These are phyloP conservation scores for Oophaga pumilio DNA, from an alignment of 2,113 vertebrate species.

Conservation along the genomic window DNA sequence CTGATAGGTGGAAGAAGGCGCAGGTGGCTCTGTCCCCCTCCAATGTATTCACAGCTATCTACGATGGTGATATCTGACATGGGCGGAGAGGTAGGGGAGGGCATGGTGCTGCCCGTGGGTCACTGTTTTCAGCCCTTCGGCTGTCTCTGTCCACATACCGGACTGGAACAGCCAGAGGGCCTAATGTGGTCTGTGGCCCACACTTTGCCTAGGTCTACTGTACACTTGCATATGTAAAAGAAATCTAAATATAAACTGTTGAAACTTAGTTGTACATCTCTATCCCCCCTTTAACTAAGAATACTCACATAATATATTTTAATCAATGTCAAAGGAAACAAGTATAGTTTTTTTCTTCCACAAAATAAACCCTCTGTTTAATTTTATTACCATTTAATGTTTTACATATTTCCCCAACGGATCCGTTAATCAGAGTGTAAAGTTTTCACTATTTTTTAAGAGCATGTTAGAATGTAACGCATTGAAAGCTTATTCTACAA, in stretches of 20 bases:
- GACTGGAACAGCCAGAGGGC: too few relatives aligned
- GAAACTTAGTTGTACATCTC: neutral
- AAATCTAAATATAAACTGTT: neutral
- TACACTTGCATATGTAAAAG: neutral
- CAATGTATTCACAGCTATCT: too few relatives aligned
- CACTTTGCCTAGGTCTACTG: too few relatives aligned
- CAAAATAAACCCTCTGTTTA: constrained; percentile 50
- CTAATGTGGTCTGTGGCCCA: too few relatives aligned
- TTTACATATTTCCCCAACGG: constrained; percentile 54
- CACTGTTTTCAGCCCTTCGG: too few relatives aligned
- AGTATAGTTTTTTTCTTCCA: constrained; percentile 19
- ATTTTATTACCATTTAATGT: constrained; percentile 55
- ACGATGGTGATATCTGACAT: too few relatives aligned
- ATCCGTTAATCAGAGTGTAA: constrained; percentile 55
- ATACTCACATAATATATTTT: constrained; percentile 40
- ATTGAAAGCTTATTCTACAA: constrained; percentile 52
- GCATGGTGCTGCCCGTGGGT: too few relatives aligned
- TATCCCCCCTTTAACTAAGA: neutral
- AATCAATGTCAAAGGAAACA: constrained; percentile 38
- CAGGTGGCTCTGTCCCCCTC: too few relatives aligned
- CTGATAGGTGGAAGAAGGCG: too few relatives aligned
- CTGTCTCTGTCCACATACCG: too few relatives aligned
- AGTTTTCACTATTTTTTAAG: constrained; percentile 55
- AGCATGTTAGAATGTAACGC: constrained; percentile 24
- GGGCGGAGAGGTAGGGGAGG: too few relatives aligned